Conservation (phyloP, 2,888 invertebrate species). For the Eristalis intricaria region DNA sequence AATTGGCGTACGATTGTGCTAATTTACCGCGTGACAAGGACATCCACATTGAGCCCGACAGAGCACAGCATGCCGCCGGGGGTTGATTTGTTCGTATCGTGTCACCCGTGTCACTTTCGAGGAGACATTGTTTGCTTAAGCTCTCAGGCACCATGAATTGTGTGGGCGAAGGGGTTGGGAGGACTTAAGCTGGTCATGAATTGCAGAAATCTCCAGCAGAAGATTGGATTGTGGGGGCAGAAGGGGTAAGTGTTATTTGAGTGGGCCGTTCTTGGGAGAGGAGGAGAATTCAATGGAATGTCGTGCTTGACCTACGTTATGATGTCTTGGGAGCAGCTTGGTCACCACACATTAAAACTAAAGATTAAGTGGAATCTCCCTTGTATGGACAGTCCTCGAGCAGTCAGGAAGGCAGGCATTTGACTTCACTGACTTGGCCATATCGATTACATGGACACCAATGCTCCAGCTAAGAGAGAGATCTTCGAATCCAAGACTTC, state of each 20-base stretch:
- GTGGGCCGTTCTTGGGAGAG: no score
- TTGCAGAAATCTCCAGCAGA: background rate
- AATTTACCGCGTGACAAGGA: conserved; percentile 58
- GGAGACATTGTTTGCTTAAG: background rate
- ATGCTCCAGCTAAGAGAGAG: no score
- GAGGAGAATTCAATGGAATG: no score
- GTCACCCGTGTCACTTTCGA: background rate
- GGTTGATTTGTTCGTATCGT: background rate
- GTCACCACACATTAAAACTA: background rate
- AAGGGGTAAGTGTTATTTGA: no score
- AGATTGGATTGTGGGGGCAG: no score
- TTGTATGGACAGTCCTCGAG: no score
- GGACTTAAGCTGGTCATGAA: background rate
- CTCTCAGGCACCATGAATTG: background rate
- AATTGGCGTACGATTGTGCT: conserved; percentile 42
- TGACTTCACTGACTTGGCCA: no score
- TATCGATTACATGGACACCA: no score
- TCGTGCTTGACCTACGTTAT: no score
- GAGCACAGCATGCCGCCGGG: no score
- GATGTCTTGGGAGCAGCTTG: background rate
- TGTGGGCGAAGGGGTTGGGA: background rate
- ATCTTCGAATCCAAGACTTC: no score
- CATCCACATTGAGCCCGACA: conserved; percentile 38
- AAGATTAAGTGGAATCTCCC: background rate
- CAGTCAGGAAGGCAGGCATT: no score